Conservation (phyloP, 2,888 invertebrate genomes). For the Dasysyrphus tricinctus region DNA sequence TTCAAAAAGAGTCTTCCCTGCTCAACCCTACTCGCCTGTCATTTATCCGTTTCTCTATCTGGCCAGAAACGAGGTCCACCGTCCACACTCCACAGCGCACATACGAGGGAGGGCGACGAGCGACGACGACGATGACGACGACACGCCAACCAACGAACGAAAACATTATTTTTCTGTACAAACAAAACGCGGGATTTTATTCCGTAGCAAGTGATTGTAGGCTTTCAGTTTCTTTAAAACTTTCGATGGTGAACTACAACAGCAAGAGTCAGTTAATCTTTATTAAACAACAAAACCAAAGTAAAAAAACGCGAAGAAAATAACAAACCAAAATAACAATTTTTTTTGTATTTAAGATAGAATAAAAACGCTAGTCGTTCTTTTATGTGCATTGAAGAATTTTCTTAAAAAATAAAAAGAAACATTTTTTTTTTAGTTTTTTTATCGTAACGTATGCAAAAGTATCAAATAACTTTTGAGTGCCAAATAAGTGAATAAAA, state of each 20-base stretch:
- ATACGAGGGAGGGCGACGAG: neutral
- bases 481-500: constrained; percentile 17
- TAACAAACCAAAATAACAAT: constrained; percentile 6
- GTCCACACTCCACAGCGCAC: neutral
- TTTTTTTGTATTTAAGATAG: neutral
- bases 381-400: constrained; percentile 37
- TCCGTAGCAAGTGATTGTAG: constrained; percentile 67
- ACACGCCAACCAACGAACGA: neutral
- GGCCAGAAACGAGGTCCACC: constrained; percentile 18
- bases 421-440: neutral
- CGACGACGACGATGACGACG: neutral
- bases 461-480: constrained; percentile 40
- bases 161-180: constrained; percentile 39
- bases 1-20: constrained; percentile 9
- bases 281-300: constrained; percentile 37
- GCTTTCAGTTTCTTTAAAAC: constrained; percentile 77
- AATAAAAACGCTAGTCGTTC: constrained; percentile 1
- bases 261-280: constrained; percentile 37
- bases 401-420: neutral
- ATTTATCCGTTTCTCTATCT: constrained; percentile 12
- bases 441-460: constrained; percentile 28
- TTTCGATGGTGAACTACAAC: constrained; percentile 63
- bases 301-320: constrained; percentile 58
- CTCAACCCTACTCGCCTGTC: neutral
- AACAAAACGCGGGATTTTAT: constrained; percentile 77